Percentiles rank a stretch among this genome's conserved stretches.
Conservation (phyloP, 1,140 invertebrate species). For the Steinernema feltiae region DNA sequence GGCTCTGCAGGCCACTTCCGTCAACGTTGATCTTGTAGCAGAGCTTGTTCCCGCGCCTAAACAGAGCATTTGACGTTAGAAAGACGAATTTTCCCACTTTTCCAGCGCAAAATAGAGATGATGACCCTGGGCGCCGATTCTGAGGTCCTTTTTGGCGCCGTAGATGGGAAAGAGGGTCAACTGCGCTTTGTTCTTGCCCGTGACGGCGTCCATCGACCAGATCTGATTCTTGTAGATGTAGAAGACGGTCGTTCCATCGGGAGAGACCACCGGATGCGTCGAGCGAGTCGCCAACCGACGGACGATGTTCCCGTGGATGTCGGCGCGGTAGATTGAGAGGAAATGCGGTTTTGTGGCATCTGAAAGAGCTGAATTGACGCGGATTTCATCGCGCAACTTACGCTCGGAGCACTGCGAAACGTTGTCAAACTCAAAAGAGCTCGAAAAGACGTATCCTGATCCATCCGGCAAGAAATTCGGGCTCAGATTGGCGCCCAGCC, state of each 20-base stretch:
- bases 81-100: background rate
- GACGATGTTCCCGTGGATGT: background rate
- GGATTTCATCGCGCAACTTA: background rate
- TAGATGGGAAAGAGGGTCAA: background rate
- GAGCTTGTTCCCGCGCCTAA: background rate
- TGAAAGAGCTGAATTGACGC: background rate
- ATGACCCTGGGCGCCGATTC: background rate
- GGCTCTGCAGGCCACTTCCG: background rate
- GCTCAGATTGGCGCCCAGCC: background rate
- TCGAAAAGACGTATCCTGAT: background rate
- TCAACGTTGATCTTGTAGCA: background rate
- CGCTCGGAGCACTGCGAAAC: background rate
- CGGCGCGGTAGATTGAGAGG: background rate
- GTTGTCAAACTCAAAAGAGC: background rate
- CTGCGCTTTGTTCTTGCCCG: background rate
- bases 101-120: background rate
- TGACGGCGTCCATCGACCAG: background rate
- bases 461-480: background rate
- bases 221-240: slow-evolving; percentile 8
- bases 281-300: slow-evolving; percentile 6
- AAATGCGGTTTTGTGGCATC: background rate
- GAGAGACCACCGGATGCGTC: background rate
- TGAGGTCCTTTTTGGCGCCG: background rate
- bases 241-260: background rate
- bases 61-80: background rate